Base-by-base conservation (phyloP, 2,888 invertebrate species). In the Dicranocentrus wangi region DNA sequence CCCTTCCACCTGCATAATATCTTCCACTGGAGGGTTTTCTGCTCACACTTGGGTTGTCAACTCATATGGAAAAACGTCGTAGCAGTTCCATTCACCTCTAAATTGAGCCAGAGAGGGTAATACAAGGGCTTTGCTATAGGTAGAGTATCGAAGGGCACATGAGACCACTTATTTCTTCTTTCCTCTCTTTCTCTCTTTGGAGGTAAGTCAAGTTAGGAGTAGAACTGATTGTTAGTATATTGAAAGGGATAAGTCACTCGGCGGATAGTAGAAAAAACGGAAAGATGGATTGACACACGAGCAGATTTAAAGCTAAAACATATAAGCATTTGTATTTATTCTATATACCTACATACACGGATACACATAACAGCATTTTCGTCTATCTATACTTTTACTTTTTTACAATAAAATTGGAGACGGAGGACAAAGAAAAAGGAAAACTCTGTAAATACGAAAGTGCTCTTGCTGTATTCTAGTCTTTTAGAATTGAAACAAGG, bases 11-110 rank as follows among this genome's bases (percentile, higher is more conserved):
- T 47, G 47, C 10, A 47, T 47, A 15, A 47, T 15, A 47, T n/a
- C 15, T 5, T 47, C 10, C 10, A n/a, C 5, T 10, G 15, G 7
- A 15, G 2, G n/a, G 5, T 47, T 47, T 47, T 47, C 2, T n/a
- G 15, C 53, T 53, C 53, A 21, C 5, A 53, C n/a, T 58, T 27
- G 58, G 27, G 58, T 58, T 27, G 58, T 58, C 58, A 58, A 58
- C 27, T 58, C 58, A 58, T 2, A 21, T 17, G 23, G 58, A 58
- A 58, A 58, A 58, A 58, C 58, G 27, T 58, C 27, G 25, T 27
- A 58, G 58, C 7, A 5, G 19, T 53, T 53, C 21, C n/a, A 53
- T 5, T 53, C 53, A 53, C 21, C 21, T 58, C 58, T 58, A 58
- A 58, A 58, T 58, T 58, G 58, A 58, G 13, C 15, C n/a, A 3